A percentile compares a stretch with the other conserved stretches of the same genome.
Evolutionary conservation across 2,797 vertebrate genomes (phyloP).

Genomic region (Orestias chungarensis): DNA sequence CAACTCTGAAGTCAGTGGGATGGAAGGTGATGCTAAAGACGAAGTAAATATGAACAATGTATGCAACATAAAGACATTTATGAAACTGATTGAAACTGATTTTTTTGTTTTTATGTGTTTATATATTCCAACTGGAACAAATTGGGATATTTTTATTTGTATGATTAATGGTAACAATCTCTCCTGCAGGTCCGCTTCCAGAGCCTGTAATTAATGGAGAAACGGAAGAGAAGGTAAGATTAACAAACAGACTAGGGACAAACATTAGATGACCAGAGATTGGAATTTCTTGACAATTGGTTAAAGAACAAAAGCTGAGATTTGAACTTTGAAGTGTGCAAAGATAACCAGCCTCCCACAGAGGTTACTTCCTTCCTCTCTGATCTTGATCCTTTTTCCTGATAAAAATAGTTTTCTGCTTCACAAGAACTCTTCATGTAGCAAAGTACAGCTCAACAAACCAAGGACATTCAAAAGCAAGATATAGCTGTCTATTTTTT

Average conservation of each 20-base stretch:
- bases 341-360: constrained; percentile 22
- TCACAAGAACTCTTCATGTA: constrained; percentile 8
- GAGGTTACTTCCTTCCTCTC: constrained; percentile 32
- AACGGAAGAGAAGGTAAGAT: constrained; percentile 87
- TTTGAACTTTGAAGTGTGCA: constrained; percentile 21
- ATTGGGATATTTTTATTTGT: neutral
- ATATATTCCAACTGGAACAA: neutral
- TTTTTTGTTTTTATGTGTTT: no score
- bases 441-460: constrained; percentile 1
- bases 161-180: constrained; percentile 23
- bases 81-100: no score
- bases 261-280: neutral
- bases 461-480: constrained; percentile 25
- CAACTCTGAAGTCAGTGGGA: constrained; percentile 31
- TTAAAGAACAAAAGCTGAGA: constrained; percentile 25
- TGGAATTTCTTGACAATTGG: constrained; percentile 10
- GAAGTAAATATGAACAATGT: neutral
- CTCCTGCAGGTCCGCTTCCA: constrained; percentile 86
- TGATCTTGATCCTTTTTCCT: constrained; percentile 30
- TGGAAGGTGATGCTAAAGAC: constrained; percentile 62
- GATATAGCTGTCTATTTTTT: neutral
- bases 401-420: constrained; percentile 33
- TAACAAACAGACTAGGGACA: neutral
- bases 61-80: no score
- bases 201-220: constrained; percentile 87